Conservation (phyloP, 2,888 invertebrate species). For the Diachrysia chrysitis region DNA sequence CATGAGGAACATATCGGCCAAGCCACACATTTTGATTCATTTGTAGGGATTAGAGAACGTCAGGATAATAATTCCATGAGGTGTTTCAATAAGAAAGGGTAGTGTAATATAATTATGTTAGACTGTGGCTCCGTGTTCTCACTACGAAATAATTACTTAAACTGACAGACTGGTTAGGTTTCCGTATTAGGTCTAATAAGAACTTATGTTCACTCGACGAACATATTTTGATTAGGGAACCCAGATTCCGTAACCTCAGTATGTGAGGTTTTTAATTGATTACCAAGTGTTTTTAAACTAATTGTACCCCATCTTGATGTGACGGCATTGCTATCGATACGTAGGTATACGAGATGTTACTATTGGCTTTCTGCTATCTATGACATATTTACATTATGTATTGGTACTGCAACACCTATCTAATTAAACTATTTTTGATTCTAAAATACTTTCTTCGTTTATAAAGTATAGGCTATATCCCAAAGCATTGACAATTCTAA, state of each 20-base stretch:
- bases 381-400: too few species aligned
- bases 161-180: conserved; percentile 22
- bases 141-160: conserved; percentile 11
- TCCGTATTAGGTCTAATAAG: conserved; percentile 42
- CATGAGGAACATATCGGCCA: too few species aligned
- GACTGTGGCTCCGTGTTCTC: conserved; percentile 13
- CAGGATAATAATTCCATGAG: too few species aligned
- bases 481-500: not conserved
- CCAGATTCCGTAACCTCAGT: conserved; percentile 14
- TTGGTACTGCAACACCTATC: too few species aligned
- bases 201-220: conserved; percentile 19
- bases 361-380: too few species aligned
- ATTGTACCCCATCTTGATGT: not conserved
- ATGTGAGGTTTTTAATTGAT: conserved; percentile 3
- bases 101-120: not conserved
- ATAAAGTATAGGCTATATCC: not conserved
- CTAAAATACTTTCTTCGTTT: not conserved
- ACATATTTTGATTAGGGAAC: conserved; percentile 28
- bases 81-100: too few species aligned
- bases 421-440: not conserved
- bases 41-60: too few species aligned
- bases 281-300: not conserved
- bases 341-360: too few species aligned
- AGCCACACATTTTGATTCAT: too few species aligned
- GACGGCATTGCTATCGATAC: not conserved